Evolutionary conservation across 2,797 vertebrate species (phyloP).

Genomic region (Mycteria americana): DNA sequence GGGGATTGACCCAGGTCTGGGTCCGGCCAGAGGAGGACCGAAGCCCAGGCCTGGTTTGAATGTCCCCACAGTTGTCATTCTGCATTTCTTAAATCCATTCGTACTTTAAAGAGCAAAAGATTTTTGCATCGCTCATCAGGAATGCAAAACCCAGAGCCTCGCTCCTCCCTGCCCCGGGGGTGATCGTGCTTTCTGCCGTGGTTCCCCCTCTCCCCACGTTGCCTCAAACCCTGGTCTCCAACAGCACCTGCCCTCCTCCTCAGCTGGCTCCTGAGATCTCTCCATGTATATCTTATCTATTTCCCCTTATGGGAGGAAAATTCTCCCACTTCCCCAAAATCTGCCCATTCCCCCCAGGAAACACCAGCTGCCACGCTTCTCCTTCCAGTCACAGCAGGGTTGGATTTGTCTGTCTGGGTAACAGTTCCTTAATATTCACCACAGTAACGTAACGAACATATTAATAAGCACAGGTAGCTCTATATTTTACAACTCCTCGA

Average conservation of each 20-base stretch:
- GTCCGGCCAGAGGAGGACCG: not conserved
- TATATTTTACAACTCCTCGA: not conserved
- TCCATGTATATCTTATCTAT: too few species aligned
- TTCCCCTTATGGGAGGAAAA: not conserved
- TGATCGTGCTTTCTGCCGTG: not conserved
- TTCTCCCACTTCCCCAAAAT: not conserved
- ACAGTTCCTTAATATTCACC: not conserved
- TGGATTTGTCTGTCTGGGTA: not conserved
- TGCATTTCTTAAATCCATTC: not conserved
- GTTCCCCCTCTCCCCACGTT: not conserved
- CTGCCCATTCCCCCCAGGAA: not conserved
- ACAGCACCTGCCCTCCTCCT: not conserved
- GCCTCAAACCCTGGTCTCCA: not conserved
- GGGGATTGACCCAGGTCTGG: not conserved
- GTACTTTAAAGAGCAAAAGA: not conserved
- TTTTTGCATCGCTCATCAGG: not conserved
- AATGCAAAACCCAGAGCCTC: rapidly evolving
- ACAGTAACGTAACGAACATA: not conserved
- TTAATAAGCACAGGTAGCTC: slow-evolving; percentile 11
- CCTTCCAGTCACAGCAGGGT: not conserved
- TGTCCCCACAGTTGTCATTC: not conserved
- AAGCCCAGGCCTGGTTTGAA: not conserved
- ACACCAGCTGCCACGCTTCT: not conserved
- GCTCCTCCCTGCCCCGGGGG: rapidly evolving
- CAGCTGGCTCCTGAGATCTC: not conserved